These are phyloP conservation scores for Stylophora pistillata DNA, from an alignment of 64 coral and sea anemone genomes.

Conservation along the genomic window DNA sequence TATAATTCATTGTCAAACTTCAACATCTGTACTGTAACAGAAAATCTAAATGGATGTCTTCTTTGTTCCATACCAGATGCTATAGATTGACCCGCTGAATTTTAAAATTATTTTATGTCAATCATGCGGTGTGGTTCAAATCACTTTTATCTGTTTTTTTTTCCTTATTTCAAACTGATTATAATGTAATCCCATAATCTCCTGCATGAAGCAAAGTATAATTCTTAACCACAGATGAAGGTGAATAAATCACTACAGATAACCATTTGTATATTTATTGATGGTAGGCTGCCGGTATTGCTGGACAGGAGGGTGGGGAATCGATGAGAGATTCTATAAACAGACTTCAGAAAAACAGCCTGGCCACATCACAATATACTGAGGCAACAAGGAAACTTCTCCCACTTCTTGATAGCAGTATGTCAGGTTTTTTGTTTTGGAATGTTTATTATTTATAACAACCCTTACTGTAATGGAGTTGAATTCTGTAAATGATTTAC, in stretches of 20 bases:
- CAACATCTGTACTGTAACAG: background rate
- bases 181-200: no score
- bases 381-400: slow-evolving; percentile 11
- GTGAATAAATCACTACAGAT: background rate
- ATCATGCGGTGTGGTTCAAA: no score
- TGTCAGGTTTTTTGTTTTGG: background rate
- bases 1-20: background rate
- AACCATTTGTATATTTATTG: background rate
- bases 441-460: background rate
- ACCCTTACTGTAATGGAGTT: background rate
- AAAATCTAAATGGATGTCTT: background rate
- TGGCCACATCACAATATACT: slow-evolving; percentile 27
- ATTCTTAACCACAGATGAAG: no score
- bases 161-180: no score
- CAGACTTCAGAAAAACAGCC: slow-evolving; percentile 23
- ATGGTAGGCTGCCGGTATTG: background rate
- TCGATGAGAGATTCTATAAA: slow-evolving; percentile 23
- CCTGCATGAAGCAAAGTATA: no score
- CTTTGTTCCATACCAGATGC: no score
- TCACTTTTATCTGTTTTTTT: no score
- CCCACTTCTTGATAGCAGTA: slow-evolving; percentile 13
- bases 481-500: no score
- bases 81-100: no score
- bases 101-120: no score
- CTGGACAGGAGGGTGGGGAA: slow-evolving; percentile 21